A percentile compares a stretch with the other conserved stretches of the same genome.
These are phyloP conservation scores for Phasia obesa DNA, from an alignment of 2,888 invertebrate species.

Conservation along the genomic window DNA sequence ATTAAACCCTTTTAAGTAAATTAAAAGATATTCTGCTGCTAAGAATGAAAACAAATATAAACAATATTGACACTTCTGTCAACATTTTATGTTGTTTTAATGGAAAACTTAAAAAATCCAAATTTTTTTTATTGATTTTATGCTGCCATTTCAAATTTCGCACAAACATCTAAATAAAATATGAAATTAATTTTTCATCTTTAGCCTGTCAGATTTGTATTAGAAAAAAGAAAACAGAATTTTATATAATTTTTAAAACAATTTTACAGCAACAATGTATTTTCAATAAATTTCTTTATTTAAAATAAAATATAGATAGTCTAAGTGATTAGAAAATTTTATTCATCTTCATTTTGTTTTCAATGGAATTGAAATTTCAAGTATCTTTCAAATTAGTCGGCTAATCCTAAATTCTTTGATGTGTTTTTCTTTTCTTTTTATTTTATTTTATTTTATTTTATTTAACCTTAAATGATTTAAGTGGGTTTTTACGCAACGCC, in stretches of 20 bases:
- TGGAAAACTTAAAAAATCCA: too few relatives aligned
- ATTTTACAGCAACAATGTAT: background rate
- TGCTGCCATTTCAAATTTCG: too few relatives aligned
- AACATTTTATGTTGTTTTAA: too few relatives aligned
- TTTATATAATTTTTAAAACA: background rate
- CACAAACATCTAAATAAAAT: too few relatives aligned
- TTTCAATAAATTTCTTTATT: background rate
- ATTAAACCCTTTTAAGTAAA: too few relatives aligned
- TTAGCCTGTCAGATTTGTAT: background rate
- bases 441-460: background rate
- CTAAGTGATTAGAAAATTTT: background rate
- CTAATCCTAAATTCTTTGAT: constrained; percentile 25
- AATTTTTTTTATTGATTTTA: background rate
- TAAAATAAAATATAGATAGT: background rate
- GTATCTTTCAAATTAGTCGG: background rate
- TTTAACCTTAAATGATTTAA: background rate
- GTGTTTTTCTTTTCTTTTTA: background rate
- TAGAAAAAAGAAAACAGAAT: background rate
- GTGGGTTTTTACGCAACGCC: background rate
- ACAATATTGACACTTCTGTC: too few relatives aligned
- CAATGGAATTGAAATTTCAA: constrained; percentile 18
- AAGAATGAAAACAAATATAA: too few relatives aligned
- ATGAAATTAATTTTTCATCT: background rate
- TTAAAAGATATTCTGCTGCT: too few relatives aligned
- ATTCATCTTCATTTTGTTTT: background rate